Evolutionary conservation across 2,113 vertebrate species (phyloP), one percentile per base, ranked within the genome.

Genomic region (Heteronetta atricapilla): DNA sequence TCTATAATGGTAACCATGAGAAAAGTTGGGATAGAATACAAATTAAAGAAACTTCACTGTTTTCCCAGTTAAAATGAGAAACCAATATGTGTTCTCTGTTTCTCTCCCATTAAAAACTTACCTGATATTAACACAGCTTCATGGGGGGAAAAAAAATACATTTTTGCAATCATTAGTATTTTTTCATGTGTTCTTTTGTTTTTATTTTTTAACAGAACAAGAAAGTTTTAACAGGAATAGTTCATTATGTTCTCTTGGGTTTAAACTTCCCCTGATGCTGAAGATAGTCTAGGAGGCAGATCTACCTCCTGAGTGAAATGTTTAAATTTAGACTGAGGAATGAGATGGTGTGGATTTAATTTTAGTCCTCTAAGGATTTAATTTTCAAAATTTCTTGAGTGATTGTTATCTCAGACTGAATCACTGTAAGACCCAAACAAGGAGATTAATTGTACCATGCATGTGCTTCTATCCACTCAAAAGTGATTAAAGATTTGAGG

Each of bases 141-240:
- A 34, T 10, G 7, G 9, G 12, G 23, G 23, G 11, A 25, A n/a
- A 44, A 88, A n/a, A 44, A 88, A 0, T 2, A 22, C 10, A 29
- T 66, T 25, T 25, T 52, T 52, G 12, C 23, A 52, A 55, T 55
- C 52, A 29, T 29, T 55, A 55, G 52, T 26, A 10, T 90, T 86
- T 48, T 60, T 22, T 58, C 31, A 6, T 0, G 0, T 34, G 11
- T 1, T 5, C 3, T 64, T 64, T 69, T 74, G 3, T 0, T 13
- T 46, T 79, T 44, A 25, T 36, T 59, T 59, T 78, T 80, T 81
- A 42, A 46, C 7, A 62, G 25, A 58, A 3, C 5, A 58, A 62
- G 14, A 72, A 87, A 68, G 23, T 16, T 16, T 72, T 25, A 87
- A 78, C 28, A 11, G 12, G 5, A 25, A 10, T 66, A 55, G 4